phyloP scores from a whole-genome alignment of 1,140 invertebrate species.

The Andrena cerasifolii region DNA sequence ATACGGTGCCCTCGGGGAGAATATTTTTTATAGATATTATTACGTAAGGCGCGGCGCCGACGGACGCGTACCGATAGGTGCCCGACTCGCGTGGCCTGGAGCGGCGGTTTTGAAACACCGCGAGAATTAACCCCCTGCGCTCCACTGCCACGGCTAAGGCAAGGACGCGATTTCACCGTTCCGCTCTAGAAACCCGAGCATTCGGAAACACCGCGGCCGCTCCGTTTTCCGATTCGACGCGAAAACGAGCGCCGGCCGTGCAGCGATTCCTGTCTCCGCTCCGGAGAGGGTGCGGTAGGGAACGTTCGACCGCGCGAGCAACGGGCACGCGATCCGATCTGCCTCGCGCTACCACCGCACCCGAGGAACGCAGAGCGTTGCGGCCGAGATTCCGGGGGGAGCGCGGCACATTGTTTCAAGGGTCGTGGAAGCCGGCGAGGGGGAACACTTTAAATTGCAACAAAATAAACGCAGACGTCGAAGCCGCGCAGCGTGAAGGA shows the following conservation, averaged over 20 bases:
- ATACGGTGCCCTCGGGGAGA: not conserved
- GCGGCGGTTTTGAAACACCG: not conserved
- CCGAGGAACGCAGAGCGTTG: not conserved
- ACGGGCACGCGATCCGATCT: too few species aligned
- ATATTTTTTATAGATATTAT: conserved; percentile 47
- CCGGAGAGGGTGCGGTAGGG: too few species aligned
- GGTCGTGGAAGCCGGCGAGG: conserved; percentile 34
- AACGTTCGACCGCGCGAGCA: too few species aligned
- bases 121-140: conserved; percentile 4
- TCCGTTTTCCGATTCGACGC: conserved; percentile 11
- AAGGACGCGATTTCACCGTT: conserved; percentile 45
- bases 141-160: conserved; percentile 23
- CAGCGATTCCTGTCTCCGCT: too few species aligned
- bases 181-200: conserved; percentile 27
- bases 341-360: not conserved
- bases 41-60: conserved; percentile 13
- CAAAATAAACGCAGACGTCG: conserved; percentile 75
- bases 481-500: conserved; percentile 29
- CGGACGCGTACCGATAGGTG: not conserved
- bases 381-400: not conserved
- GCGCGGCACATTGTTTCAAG: not conserved
- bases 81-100: too few species aligned
- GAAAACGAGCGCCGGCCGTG: conserved; percentile 32
- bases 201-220: not conserved
- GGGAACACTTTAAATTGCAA: conserved; percentile 74